Evolutionary conservation across 2,113 vertebrate genomes (phyloP).

Genomic region (Cyprinodon variegatus): DNA sequence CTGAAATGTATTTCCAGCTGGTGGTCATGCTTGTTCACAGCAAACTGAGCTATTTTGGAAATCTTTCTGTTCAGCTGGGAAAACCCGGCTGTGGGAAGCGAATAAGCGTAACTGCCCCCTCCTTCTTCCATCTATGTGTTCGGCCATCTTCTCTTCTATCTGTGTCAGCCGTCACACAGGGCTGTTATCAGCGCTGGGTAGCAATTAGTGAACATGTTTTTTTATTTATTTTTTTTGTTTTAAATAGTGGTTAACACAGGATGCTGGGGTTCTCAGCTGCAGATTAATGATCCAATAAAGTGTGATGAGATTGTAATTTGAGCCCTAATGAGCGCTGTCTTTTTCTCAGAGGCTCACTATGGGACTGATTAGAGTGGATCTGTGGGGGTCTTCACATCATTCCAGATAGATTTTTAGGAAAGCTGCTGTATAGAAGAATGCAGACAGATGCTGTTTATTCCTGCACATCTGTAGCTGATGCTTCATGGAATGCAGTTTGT

Average conservation of each 20-base stretch:
- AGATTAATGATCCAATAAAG: slow-evolving; percentile 56
- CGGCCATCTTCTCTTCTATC: not conserved
- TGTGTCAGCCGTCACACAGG: slow-evolving; percentile 1
- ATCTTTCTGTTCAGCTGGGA: slow-evolving; percentile 49
- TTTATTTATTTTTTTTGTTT: not conserved
- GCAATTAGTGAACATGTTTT: slow-evolving; percentile 15
- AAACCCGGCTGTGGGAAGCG: slow-evolving; percentile 46
- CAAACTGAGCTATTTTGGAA: slow-evolving; percentile 52
- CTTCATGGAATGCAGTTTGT: slow-evolving; percentile 42
- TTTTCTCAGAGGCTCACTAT: slow-evolving; percentile 35
- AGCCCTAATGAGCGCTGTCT: slow-evolving; percentile 34
- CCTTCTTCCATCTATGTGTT: slow-evolving; percentile 4
- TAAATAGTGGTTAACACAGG: slow-evolving; percentile 21
- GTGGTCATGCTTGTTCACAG: slow-evolving; percentile 7
- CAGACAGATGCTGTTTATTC: slow-evolving; percentile 46
- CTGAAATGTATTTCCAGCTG: slow-evolving; percentile 35
- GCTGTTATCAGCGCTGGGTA: not conserved
- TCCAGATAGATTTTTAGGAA: slow-evolving; percentile 34
- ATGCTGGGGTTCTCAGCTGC: slow-evolving; percentile 30
- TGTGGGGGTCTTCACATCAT: slow-evolving; percentile 41
- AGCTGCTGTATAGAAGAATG: slow-evolving; percentile 47
- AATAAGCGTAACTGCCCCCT: slow-evolving; percentile 16
- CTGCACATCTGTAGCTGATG: slow-evolving; percentile 63
- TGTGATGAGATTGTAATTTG: slow-evolving; percentile 59
- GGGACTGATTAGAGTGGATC: slow-evolving; percentile 41